Base-by-base conservation (phyloP, 1,140 invertebrate species). In the Eumeta japonica region DNA sequence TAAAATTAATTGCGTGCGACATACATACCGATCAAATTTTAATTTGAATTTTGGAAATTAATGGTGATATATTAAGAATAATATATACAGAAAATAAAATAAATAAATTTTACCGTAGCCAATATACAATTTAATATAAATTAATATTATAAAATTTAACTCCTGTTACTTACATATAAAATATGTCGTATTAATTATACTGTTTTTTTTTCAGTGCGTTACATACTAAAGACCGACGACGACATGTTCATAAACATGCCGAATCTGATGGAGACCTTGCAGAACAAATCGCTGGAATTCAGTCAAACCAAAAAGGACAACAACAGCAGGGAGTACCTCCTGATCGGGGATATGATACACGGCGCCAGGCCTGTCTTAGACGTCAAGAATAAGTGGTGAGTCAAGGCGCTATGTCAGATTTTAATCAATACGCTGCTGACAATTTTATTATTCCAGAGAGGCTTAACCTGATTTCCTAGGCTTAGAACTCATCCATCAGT, bases 191-290 rank as follows among this genome's bases (percentile, higher is more conserved):
- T n/a, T n/a, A n/a, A n/a, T n/a, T n/a, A n/a, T n/a, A n/a, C n/a
- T n/a, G n/a, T 52, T 29, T 37, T 16, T 33, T 37, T 62, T 58
- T 31, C 55, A 67, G 77, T 80, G 2, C 81, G 79, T 32, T 90
- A 83, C 64, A 70, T 92, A 1, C 79, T 92, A 60, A 92, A 93
- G 74, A 84, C 86, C 3, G 90, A 92, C 47, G 90, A 92, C 48
- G 90, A 93, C 47, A 88, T 89, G 67, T 91, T 87, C 55, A 78
- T 93, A 3, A 90, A 92, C 70, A 70, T 90, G 33, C 80, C 80
- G 12, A 80, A 78, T 45, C 50, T 84, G 3, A 34, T 81, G 11
- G 55, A 71, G 34, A 75, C 75, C 24, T 46, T 81, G 7, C 57
- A 68, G 0, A 72, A 70, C 36, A 53, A 67, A 7, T 66, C 70